Evolutionary conservation across 2,113 vertebrate species (phyloP).

Genomic region (Podarcis cretensis): DNA sequence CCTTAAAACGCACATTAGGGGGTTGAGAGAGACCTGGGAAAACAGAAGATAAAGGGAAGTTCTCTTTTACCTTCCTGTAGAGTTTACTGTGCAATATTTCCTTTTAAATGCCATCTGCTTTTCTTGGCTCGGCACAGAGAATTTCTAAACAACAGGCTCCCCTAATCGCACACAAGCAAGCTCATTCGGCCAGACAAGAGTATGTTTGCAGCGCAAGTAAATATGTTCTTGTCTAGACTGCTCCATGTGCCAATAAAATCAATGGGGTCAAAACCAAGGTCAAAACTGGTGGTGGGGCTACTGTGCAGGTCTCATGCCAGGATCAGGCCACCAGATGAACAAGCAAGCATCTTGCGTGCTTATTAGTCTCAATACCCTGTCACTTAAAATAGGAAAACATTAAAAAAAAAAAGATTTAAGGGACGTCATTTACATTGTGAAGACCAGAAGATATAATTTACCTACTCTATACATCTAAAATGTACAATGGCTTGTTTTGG

Average conservation of each 20-base stretch:
- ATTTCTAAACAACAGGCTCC: not conserved
- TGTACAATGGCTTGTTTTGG: fast-evolving
- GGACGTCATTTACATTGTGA: not conserved
- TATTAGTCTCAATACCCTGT: not conserved
- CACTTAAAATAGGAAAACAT: not conserved
- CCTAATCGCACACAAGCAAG: not conserved
- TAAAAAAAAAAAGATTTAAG: not conserved
- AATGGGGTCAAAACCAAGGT: not conserved
- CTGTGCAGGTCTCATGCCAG: fast-evolving
- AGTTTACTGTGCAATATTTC: not conserved
- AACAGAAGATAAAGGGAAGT: constrained; percentile 9
- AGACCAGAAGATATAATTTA: not conserved
- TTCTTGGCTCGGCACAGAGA: not conserved
- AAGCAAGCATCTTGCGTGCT: fast-evolving
- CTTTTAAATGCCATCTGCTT: constrained; percentile 9
- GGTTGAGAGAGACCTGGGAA: not conserved
- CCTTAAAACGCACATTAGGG: not conserved
- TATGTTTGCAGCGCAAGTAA: not conserved
- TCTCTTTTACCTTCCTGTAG: not conserved
- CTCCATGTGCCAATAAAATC: not conserved
- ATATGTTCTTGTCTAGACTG: not conserved
- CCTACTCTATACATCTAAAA: fast-evolving
- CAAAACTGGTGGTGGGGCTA: not conserved
- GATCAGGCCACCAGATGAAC: not conserved
- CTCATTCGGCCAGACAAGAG: not conserved